Evolutionary conservation across 1,140 invertebrate species (phyloP).

Genomic region (Drosophila truncata): DNA sequence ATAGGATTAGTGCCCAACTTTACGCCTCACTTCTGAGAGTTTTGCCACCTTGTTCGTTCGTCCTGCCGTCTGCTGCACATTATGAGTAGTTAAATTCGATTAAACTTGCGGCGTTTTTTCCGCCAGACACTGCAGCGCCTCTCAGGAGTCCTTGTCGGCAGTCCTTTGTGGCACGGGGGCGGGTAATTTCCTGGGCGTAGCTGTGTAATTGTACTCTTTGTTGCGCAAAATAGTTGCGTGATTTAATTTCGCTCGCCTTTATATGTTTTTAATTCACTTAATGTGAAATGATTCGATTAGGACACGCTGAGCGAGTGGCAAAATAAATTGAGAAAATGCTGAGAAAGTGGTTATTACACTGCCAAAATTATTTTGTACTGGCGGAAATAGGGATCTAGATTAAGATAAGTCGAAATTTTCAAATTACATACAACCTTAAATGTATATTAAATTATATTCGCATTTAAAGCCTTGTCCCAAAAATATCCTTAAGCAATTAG

Average conservation of each 20-base stretch:
- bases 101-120: conserved; percentile 77
- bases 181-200: conserved; percentile 21
- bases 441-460: not conserved
- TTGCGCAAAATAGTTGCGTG: conserved; percentile 79
- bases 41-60: conserved; percentile 1
- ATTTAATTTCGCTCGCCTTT: conserved; percentile 78
- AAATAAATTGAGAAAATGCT: conserved; percentile 6
- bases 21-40: conserved; percentile 50
- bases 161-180: conserved; percentile 6
- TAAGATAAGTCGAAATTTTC: no score
- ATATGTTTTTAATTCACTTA: conserved; percentile 79
- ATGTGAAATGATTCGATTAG: conserved; percentile 70
- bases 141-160: conserved; percentile 22
- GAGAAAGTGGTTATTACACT: conserved; percentile 14
- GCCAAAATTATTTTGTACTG: not conserved
- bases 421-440: not conserved
- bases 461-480: not conserved
- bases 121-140: conserved; percentile 32
- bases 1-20: conserved; percentile 84
- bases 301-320: conserved; percentile 11
- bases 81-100: conserved; percentile 84
- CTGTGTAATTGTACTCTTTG: conserved; percentile 79
- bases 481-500: not conserved
- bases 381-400: not conserved
- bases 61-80: conserved; percentile 79